Percentiles rank a stretch among this genome's conserved stretches.
These are phyloP conservation scores for Bovichtus variegatus DNA, from an alignment of 2,797 vertebrate genomes.

Conservation along the genomic window DNA sequence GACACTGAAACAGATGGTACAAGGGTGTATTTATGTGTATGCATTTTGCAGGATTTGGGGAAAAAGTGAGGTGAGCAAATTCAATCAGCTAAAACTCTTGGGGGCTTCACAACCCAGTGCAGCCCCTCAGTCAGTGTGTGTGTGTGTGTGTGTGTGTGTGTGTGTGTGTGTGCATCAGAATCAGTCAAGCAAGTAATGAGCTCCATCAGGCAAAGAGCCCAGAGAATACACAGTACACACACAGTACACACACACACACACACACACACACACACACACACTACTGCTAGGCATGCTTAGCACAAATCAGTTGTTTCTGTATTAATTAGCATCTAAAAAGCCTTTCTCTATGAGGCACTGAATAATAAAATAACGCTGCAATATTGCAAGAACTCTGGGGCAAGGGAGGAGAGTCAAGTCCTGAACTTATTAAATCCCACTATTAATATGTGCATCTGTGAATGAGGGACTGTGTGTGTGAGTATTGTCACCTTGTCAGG, in stretches of 20 bases:
- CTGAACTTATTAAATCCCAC: slow-evolving; percentile 28
- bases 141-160: slow-evolving; percentile 15
- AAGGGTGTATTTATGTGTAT: slow-evolving; percentile 5
- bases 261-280: slow-evolving; percentile 19
- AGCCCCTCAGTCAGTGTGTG: slow-evolving; percentile 33
- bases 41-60: slow-evolving; percentile 27
- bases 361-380: slow-evolving; percentile 64
- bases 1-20: slow-evolving; percentile 56
- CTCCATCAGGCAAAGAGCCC: slow-evolving; percentile 65
- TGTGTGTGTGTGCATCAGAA: slow-evolving; percentile 36
- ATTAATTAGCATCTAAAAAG: slow-evolving; percentile 77
- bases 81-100: slow-evolving; percentile 56
- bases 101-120: slow-evolving; percentile 43
- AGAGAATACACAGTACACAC: slow-evolving; percentile 56
- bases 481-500: background rate
- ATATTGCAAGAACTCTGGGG: slow-evolving; percentile 24
- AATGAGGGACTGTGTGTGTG: background rate
- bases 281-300: slow-evolving; percentile 54
- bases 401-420: slow-evolving; percentile 19
- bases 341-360: slow-evolving; percentile 51
- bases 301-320: slow-evolving; percentile 65
- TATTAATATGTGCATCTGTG: slow-evolving; percentile 17
- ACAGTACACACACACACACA: slow-evolving; percentile 21
- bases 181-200: slow-evolving; percentile 74
- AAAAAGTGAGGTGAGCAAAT: slow-evolving; percentile 52